Percentiles rank a stretch among this genome's conserved stretches.
phyloP scores from a whole-genome alignment of 2,113 vertebrate genomes.

The Tetrao urogallus region DNA sequence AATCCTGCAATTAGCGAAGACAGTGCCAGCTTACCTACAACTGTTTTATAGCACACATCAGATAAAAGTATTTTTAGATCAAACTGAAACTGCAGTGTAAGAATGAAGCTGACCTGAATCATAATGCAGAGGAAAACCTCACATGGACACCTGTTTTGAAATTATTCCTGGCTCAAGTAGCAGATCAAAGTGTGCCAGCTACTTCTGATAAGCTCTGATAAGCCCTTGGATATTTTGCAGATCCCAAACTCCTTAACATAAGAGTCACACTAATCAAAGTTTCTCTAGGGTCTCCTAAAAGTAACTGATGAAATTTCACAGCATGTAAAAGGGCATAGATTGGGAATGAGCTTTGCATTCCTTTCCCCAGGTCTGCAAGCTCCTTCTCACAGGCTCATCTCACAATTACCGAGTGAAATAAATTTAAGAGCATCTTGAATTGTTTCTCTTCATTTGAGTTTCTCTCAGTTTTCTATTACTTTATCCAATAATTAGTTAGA shows the following conservation, averaged over 20 bases:
- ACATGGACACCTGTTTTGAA: constrained; percentile 41
- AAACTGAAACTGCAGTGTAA: constrained; percentile 1
- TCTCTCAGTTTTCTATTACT: neutral
- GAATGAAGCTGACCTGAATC: constrained; percentile 34
- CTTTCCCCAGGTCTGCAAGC: neutral
- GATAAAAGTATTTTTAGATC: constrained; percentile 44
- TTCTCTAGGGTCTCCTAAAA: constrained; percentile 22
- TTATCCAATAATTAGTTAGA: constrained; percentile 56
- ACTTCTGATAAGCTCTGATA: constrained; percentile 32
- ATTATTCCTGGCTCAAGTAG: neutral
- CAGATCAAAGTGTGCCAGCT: constrained; percentile 15
- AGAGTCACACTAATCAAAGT: neutral
- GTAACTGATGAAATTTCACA: neutral
- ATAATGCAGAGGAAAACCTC: constrained; percentile 34
- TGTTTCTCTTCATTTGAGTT: constrained; percentile 6
- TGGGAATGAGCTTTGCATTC: neutral
- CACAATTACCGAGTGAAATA: constrained; percentile 17
- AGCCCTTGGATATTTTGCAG: neutral
- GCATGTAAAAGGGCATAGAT: neutral
- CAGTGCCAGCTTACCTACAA: neutral
- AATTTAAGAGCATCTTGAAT: constrained; percentile 60
- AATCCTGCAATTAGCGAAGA: neutral
- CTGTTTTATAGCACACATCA: constrained; percentile 5
- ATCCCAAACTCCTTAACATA: neutral
- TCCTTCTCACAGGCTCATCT: neutral